Conservation (phyloP, 2,797 vertebrate genomes). For the Danio jaintianensis region DNA sequence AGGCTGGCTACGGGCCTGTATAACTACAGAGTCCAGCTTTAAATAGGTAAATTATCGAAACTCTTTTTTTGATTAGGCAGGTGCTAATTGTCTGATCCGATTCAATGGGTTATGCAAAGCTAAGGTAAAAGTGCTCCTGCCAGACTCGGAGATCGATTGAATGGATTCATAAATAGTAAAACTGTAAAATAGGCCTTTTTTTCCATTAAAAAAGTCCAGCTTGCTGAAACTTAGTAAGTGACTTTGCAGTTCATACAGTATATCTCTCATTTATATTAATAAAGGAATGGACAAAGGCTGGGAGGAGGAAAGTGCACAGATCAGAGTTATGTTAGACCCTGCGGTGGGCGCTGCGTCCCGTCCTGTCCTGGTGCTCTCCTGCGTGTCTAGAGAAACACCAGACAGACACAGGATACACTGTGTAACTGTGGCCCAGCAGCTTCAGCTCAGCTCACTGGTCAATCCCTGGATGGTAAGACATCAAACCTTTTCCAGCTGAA, state of each 20-base stretch:
- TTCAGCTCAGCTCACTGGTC: slow-evolving; percentile 79
- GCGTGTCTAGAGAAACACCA: slow-evolving; percentile 77
- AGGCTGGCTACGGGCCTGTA: too few relatives aligned
- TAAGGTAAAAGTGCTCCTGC: too few relatives aligned
- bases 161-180: too few relatives aligned
- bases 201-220: not conserved
- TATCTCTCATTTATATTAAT: slow-evolving; percentile 29
- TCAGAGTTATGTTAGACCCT: slow-evolving; percentile 84
- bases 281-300: slow-evolving; percentile 68
- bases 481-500: too few relatives aligned
- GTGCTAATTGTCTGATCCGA: too few relatives aligned
- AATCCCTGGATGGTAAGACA: slow-evolving; percentile 91
- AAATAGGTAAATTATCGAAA: too few relatives aligned
- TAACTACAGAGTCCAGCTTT: too few relatives aligned
- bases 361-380: slow-evolving; percentile 90
- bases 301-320: slow-evolving; percentile 82
- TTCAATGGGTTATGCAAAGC: too few relatives aligned
- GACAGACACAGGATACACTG: slow-evolving; percentile 79
- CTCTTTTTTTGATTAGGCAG: too few relatives aligned
- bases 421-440: slow-evolving; percentile 88
- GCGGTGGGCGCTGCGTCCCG: slow-evolving; percentile 75
- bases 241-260: slow-evolving; percentile 27
- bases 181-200: too few relatives aligned
- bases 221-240: not conserved
- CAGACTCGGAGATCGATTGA: too few relatives aligned